A percentile compares a stretch with the other conserved stretches of the same genome.
These are phyloP conservation scores for Calyptommatus sinebrachiatus DNA, from an alignment of 2,113 vertebrate species.

Conservation along the genomic window DNA sequence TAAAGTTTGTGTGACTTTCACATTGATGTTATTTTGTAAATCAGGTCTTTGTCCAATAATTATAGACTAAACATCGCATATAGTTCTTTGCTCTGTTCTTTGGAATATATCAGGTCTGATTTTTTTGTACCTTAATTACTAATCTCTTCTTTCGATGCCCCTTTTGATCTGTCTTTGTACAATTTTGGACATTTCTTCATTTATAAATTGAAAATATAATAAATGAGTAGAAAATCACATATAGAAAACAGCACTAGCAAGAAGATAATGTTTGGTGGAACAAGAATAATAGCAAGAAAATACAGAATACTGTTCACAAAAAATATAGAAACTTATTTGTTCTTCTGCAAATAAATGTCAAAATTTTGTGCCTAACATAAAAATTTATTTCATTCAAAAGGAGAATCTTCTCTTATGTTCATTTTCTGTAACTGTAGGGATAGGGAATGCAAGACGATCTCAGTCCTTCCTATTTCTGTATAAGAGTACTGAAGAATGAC, in stretches of 20 bases:
- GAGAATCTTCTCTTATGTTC: slow-evolving; percentile 27
- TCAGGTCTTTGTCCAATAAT: too few species aligned
- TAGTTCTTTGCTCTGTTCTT: too few species aligned
- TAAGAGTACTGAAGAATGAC: slow-evolving; percentile 48
- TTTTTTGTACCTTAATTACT: too few species aligned
- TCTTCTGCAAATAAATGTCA: not conserved
- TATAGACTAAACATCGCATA: too few species aligned
- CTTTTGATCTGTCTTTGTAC: too few species aligned
- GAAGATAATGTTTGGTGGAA: not conserved
- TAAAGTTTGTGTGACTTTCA: too few species aligned
- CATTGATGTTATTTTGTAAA: too few species aligned
- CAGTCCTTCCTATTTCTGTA: slow-evolving; percentile 40
- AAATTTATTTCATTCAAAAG: not conserved
- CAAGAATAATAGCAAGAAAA: not conserved
- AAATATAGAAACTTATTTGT: not conserved
- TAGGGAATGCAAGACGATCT: slow-evolving; percentile 38
- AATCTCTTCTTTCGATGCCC: too few species aligned
- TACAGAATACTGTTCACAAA: not conserved
- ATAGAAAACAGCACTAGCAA: not conserved
- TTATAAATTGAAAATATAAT: not conserved
- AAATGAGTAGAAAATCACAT: not conserved
- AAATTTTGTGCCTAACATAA: not conserved
- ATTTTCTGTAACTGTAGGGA: slow-evolving; percentile 14
- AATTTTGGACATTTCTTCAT: too few species aligned
- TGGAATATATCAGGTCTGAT: too few species aligned